Evolutionary conservation across 2,113 vertebrate genomes (phyloP).

Genomic region (Cyphomyrus discorhynchus): DNA sequence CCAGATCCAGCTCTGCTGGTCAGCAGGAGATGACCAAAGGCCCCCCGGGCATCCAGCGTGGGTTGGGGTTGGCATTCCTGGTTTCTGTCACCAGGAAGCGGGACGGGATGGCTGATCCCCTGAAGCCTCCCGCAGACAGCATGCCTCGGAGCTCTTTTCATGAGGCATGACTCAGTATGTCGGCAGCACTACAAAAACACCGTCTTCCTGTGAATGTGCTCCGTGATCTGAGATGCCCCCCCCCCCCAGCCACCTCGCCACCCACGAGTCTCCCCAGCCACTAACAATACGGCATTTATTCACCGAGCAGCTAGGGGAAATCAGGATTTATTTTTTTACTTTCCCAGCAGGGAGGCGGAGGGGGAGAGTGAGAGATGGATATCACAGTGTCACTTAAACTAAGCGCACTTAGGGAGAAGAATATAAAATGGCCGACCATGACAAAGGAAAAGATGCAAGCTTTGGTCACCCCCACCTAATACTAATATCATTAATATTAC

Average conservation of each 20-base stretch:
- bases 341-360: not conserved
- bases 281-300: slow-evolving; percentile 6
- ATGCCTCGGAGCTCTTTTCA: not conserved
- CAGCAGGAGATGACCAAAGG: not conserved
- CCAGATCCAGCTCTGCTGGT: not conserved
- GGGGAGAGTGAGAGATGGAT: not conserved
- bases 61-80: not conserved
- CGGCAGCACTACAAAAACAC: slow-evolving; percentile 7
- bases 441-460: not conserved
- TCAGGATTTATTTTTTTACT: not conserved
- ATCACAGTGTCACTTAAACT: not conserved
- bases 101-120: not conserved
- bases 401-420: not conserved
- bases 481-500: not conserved
- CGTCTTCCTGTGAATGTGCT: slow-evolving; percentile 9
- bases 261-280: not conserved
- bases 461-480: not conserved
- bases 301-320: not conserved
- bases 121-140: not conserved
- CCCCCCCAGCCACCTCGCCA: not conserved
- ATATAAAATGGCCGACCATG: not conserved
- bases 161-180: slow-evolving; percentile 11
- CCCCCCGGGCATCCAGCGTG: not conserved
- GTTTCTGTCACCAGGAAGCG: slow-evolving; percentile 13
- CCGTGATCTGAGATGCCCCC: slow-evolving; percentile 6